These are phyloP conservation scores for Tipula vernalis DNA, from an alignment of 2,888 invertebrate genomes.

Conservation along the genomic window DNA sequence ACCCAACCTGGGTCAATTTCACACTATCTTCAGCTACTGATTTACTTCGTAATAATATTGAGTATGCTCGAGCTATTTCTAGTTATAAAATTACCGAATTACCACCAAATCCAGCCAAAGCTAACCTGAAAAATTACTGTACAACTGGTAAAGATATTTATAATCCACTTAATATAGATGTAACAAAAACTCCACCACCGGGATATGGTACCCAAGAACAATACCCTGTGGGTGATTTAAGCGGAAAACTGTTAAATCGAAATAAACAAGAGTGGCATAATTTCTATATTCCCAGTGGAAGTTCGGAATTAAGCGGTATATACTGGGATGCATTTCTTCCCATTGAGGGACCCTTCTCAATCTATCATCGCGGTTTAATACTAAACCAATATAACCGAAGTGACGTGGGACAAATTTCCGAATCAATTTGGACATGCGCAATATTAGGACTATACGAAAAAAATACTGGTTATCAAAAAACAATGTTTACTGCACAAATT, in stretches of 20 bases:
- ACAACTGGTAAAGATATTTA: constrained; percentile 58
- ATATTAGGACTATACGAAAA: constrained; percentile 49
- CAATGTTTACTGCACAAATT: constrained; percentile 66
- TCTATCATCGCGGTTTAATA: constrained; percentile 61
- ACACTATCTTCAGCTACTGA: constrained; percentile 51
- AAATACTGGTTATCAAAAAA: constrained; percentile 53
- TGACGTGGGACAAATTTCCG: constrained; percentile 26
- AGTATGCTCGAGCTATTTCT: constrained; percentile 59
- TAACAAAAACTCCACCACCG: constrained; percentile 49
- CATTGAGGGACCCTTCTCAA: constrained; percentile 62
- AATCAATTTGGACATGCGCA: constrained; percentile 41
- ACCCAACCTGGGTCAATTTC: constrained; percentile 69
- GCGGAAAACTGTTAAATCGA: constrained; percentile 68
- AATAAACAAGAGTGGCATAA: constrained; percentile 56
- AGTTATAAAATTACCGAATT: constrained; percentile 59
- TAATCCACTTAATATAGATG: constrained; percentile 55
- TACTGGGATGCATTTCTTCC: constrained; percentile 82
- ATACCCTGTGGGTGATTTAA: constrained; percentile 79
- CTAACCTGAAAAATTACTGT: constrained; percentile 43
- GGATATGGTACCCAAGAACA: constrained; percentile 74
- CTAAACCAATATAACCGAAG: constrained; percentile 23
- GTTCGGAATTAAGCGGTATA: constrained; percentile 57
- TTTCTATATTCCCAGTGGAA: constrained; percentile 51
- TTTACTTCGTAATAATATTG: constrained; percentile 54
- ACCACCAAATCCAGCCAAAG: constrained; percentile 46